phyloP scores from a whole-genome alignment of 1,140 invertebrate species.

The Anoplolepis gracilipes region DNA sequence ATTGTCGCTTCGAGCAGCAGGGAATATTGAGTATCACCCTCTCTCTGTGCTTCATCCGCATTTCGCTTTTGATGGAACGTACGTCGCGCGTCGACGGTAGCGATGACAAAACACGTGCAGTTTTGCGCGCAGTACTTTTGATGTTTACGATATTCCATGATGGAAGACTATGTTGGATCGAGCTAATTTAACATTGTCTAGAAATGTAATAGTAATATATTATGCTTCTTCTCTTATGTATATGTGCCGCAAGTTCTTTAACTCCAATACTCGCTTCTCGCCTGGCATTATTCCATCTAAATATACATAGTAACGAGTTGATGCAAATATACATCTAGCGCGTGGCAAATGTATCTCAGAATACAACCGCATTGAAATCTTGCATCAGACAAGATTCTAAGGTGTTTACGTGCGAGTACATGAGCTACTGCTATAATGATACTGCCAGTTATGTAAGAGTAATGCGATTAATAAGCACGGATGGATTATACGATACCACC shows the following conservation, averaged over 20 bases:
- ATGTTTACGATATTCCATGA: constrained; percentile 49
- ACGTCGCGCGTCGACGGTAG: constrained; percentile 41
- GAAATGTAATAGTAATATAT: constrained; percentile 34
- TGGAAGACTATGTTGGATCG: constrained; percentile 26
- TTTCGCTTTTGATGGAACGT: constrained; percentile 53
- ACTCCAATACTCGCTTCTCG: not conserved
- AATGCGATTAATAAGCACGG: constrained; percentile 58
- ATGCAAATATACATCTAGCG: not conserved
- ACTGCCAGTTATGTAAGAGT: constrained; percentile 52
- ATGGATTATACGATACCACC: constrained; percentile 46
- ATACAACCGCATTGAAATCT: constrained; percentile 1
- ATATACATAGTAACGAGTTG: not conserved
- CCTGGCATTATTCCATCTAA: constrained; percentile 8
- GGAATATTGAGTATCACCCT: constrained; percentile 58
- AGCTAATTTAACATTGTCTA: constrained; percentile 44
- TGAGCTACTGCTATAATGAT: constrained; percentile 24
- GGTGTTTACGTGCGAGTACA: constrained; percentile 26
- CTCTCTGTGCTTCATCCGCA: constrained; percentile 7
- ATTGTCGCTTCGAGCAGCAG: constrained; percentile 38
- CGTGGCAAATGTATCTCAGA: constrained; percentile 3
- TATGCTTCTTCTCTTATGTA: not conserved
- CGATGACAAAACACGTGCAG: constrained; percentile 41
- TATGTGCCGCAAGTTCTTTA: constrained; percentile 6
- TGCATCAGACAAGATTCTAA: constrained; percentile 3
- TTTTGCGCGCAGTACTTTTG: constrained; percentile 19